Base-by-base conservation (phyloP, 2,888 invertebrate species). In the Marronus borbonicus region DNA sequence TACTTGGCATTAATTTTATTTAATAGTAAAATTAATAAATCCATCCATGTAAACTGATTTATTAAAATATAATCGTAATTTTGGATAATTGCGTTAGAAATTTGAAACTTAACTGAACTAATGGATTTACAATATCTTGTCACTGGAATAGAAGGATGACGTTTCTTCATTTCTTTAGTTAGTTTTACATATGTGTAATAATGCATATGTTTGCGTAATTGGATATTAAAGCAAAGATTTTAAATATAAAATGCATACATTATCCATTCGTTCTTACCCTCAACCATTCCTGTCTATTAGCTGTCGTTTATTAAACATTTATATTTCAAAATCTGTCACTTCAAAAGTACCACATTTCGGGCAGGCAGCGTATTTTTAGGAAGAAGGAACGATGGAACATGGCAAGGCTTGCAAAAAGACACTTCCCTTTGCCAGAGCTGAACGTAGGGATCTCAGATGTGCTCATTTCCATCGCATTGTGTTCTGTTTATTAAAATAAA, bases 401-500 rank as follows among this genome's bases (percentile, higher is more conserved):
- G 58, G 36, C 55, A 69, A 52, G 17, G 39, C 70, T 70, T 39
- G 39, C 58, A 58, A 58, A 70, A 55, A 69, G 52, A 20, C 28
- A 8, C 39, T 58, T 36, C 58, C 17, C 24, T 70, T 70, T 36
- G 31, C 10, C 7, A 58, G 36, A 20, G 52, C 44, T 36, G 39
- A 74, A 78, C 78, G 64, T 70, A 74, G 68, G 62, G 69, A 74
- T 66, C 76, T 80, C 77, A 80, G 77, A 74, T 80, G 72, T 39
- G 72, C 77, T 76, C 78, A 69, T 78, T 80, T 78, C 78, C 80
- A 68, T 44, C 66, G 52, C 66, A 78, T 78, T 78, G 78, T 78
- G 74, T 66, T 31, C 72, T 52, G 65, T 65, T 78, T 74, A 74
- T 78, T 78, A 74, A 78, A 78, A 74, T 75, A 78, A 78, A 70